A percentile compares a stretch with the other conserved stretches of the same genome.
Evolutionary conservation across 2,113 vertebrate species (phyloP).

Genomic region (Scortum barcoo): DNA sequence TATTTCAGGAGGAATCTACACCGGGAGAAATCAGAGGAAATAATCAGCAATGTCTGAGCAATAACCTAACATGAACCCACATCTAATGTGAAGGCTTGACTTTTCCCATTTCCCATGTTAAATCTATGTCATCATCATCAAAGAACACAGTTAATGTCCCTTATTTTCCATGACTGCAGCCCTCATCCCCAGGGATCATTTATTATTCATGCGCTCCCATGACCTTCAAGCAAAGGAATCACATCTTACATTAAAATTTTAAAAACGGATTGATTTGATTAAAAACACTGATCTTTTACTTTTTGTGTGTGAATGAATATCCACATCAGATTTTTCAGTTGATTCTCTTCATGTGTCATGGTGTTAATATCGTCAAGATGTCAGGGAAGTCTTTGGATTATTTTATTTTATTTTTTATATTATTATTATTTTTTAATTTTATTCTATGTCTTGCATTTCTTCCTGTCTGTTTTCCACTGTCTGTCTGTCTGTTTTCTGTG

Average conservation of each 20-base stretch:
- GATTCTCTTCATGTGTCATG: not conserved
- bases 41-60: not conserved
- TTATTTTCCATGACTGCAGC: slow-evolving; percentile 76
- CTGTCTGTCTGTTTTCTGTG: no score
- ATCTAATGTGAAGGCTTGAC: not conserved
- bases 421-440: no score
- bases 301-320: not conserved
- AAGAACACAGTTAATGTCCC: slow-evolving; percentile 49
- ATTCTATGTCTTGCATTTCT: no score
- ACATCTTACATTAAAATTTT: not conserved
- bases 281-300: not conserved
- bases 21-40: slow-evolving; percentile 18
- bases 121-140: slow-evolving; percentile 68
- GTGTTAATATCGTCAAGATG: slow-evolving; percentile 23
- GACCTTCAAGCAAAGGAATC: slow-evolving; percentile 46
- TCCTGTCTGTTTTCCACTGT: no score
- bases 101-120: slow-evolving; percentile 51
- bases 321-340: not conserved
- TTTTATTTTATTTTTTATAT: no score
- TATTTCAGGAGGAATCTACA: not conserved
- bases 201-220: slow-evolving; percentile 53
- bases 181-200: slow-evolving; percentile 63
- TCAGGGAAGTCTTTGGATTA: slow-evolving; percentile 17
- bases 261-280: not conserved
- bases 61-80: slow-evolving; percentile 9